Percentiles rank a stretch among this genome's conserved stretches.
Evolutionary conservation across 2,113 vertebrate species (phyloP).

Genomic region (Leucoraja erinaceus): DNA sequence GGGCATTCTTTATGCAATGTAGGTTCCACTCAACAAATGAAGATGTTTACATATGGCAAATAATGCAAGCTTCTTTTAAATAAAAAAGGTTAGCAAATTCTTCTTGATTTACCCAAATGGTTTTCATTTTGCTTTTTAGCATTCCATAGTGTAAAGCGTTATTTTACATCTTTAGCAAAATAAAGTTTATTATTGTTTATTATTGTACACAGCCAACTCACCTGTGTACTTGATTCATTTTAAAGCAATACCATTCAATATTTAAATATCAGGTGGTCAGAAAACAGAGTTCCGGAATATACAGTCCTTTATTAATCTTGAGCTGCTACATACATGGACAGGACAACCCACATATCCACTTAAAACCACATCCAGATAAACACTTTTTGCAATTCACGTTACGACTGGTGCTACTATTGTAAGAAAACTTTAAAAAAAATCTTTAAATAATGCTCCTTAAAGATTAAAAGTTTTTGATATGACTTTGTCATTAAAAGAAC

Average conservation of each 20-base stretch:
- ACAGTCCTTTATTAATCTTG: background rate
- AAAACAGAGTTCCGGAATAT: background rate
- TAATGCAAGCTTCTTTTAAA: background rate
- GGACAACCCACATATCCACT: background rate
- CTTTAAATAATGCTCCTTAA: background rate
- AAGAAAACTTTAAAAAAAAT: background rate
- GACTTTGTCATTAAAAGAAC: background rate
- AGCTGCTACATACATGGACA: background rate
- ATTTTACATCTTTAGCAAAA: constrained; percentile 14
- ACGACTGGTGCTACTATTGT: background rate
- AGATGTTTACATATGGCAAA: background rate
- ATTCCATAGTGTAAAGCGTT: background rate
- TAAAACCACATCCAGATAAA: background rate
- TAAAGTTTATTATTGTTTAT: background rate
- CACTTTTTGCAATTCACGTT: background rate
- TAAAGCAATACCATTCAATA: background rate
- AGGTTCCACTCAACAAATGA: background rate
- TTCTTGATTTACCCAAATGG: constrained; percentile 10
- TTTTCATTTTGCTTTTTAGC: background rate
- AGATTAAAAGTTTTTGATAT: background rate
- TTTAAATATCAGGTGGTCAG: constrained; percentile 12
- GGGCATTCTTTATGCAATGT: background rate
- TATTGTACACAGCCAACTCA: background rate
- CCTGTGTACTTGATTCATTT: background rate
- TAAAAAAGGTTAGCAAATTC: background rate